phyloP scores from a whole-genome alignment of 2,797 vertebrate species.

The Distichodus sexfasciatus region DNA sequence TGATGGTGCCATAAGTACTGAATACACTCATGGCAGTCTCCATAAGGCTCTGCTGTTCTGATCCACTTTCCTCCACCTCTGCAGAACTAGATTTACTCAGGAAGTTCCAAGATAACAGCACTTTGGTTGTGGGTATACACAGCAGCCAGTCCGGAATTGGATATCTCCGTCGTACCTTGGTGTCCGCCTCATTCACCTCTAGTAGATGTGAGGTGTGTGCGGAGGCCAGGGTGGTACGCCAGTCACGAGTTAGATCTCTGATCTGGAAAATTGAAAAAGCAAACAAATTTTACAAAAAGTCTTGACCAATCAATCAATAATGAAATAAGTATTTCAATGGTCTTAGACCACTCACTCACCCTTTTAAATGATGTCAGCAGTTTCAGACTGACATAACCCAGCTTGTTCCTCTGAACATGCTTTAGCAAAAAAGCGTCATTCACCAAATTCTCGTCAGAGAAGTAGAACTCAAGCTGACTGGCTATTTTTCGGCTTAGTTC shows the following conservation, averaged over 20 bases:
- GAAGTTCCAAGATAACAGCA: constrained; percentile 76
- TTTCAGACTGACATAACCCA: constrained; percentile 78
- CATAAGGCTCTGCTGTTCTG: constrained; percentile 53
- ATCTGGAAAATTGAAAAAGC: constrained; percentile 62
- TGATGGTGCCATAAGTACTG: constrained; percentile 61
- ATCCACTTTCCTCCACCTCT: background rate
- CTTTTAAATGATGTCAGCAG: constrained; percentile 78
- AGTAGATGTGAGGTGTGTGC: constrained; percentile 70
- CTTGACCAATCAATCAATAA: constrained; percentile 66
- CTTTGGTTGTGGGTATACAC: constrained; percentile 70
- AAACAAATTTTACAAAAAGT: background rate
- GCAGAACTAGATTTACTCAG: constrained; percentile 14
- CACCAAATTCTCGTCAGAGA: constrained; percentile 73
- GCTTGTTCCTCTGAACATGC: constrained; percentile 75
- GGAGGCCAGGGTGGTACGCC: constrained; percentile 72
- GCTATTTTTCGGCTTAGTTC: constrained; percentile 66
- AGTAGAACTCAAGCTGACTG: constrained; percentile 71
- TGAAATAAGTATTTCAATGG: background rate
- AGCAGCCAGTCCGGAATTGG: constrained; percentile 73
- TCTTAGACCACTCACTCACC: constrained; percentile 67
- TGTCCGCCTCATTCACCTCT: constrained; percentile 77
- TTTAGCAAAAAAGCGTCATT: constrained; percentile 75
- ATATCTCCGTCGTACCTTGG: constrained; percentile 72
- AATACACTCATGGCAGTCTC: constrained; percentile 68
- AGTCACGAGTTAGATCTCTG: constrained; percentile 76